Percentiles rank a stretch among this genome's conserved stretches.
phyloP scores from a whole-genome alignment of 2,113 vertebrate species.

The Myanophis thanlyinensis region DNA sequence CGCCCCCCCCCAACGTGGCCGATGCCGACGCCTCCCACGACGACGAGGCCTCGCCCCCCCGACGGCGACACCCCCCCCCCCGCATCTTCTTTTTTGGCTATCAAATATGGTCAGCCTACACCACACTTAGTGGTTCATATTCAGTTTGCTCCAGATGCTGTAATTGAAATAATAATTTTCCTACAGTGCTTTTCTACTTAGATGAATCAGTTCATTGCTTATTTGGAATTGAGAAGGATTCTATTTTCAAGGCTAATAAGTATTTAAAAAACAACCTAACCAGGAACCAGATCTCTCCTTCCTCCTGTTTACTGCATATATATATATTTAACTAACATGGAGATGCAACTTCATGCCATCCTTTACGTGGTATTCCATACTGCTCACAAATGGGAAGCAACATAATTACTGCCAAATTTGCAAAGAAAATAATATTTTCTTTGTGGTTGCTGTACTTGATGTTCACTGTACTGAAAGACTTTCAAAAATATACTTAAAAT shows the following conservation, averaged over 20 bases:
- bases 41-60: too few relatives aligned
- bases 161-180: not conserved
- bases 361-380: fast-evolving
- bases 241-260: not conserved
- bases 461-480: constrained; percentile 20
- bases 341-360: constrained; percentile 3
- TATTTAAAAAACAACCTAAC: not conserved
- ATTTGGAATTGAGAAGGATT: not conserved
- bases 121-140: not conserved
- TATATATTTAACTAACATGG: constrained; percentile 14
- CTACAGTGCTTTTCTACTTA: not conserved
- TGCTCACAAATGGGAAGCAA: not conserved
- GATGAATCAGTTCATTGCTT: not conserved
- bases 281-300: not conserved
- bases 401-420: not conserved
- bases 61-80: too few relatives aligned
- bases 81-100: too few relatives aligned
- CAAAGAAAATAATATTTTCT: constrained; percentile 21
- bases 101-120: too few relatives aligned
- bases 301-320: constrained; percentile 14
- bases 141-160: not conserved
- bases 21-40: too few relatives aligned
- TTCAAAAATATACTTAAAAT: constrained; percentile 39
- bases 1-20: too few relatives aligned
- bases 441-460: not conserved